Percentiles rank a stretch among this genome's conserved stretches.
Evolutionary conservation across 2,888 invertebrate species (phyloP).

Genomic region (Theretra japonica): DNA sequence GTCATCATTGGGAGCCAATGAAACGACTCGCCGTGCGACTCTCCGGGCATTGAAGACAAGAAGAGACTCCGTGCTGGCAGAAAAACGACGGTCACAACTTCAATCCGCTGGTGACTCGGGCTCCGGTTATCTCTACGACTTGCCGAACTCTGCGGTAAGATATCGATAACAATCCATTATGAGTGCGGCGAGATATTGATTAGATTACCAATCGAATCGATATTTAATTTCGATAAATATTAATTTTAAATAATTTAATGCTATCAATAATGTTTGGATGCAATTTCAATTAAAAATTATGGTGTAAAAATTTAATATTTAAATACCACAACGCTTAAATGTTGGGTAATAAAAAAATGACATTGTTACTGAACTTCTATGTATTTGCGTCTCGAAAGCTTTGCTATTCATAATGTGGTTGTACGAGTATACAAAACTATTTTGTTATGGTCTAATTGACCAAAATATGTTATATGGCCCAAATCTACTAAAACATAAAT

Average conservation of each 20-base stretch:
- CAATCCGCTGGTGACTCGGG: constrained; percentile 53
- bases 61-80: constrained; percentile 90
- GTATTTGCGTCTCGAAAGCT: no score
- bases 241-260: neutral
- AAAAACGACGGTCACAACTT: constrained; percentile 88
- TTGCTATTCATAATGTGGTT: no score
- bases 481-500: no score
- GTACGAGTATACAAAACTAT: no score
- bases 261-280: neutral
- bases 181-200: constrained; percentile 7
- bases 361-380: no score
- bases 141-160: constrained; percentile 57
- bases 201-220: neutral
- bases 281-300: neutral
- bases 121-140: constrained; percentile 57
- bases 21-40: constrained; percentile 88
- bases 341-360: no score
- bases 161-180: constrained; percentile 15
- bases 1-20: constrained; percentile 71
- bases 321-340: neutral
- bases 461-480: no score
- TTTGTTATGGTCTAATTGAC: no score
- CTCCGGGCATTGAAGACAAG: constrained; percentile 92
- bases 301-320: neutral
- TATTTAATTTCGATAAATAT: neutral